These are phyloP conservation scores for Volucella inflata DNA, from an alignment of 2,888 invertebrate species.

Conservation along the genomic window DNA sequence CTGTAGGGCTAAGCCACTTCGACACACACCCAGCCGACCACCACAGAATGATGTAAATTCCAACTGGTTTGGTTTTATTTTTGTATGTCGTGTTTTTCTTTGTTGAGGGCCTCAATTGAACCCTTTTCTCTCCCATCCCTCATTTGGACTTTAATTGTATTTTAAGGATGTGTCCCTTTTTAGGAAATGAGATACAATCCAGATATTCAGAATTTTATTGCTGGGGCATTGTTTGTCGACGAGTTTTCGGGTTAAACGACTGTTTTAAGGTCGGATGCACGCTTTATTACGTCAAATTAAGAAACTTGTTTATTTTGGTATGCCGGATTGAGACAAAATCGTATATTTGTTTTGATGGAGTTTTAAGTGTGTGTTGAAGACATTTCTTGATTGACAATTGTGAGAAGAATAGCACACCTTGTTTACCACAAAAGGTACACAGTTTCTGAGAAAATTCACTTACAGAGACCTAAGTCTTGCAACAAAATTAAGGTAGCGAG, in stretches of 20 bases:
- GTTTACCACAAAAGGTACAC: too few species aligned
- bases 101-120: conserved; percentile 47
- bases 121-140: conserved; percentile 12
- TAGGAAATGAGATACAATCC: conserved; percentile 51
- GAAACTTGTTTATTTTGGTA: conserved; percentile 46
- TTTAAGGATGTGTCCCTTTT: conserved; percentile 67
- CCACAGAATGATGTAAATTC: conserved; percentile 48
- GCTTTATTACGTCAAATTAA: conserved; percentile 59
- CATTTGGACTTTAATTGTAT: conserved; percentile 58
- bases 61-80: conserved; percentile 11
- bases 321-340: conserved; percentile 1
- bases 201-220: conserved; percentile 20
- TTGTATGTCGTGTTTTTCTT: conserved; percentile 13
- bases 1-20: not conserved
- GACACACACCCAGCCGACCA: not conserved
- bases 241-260: conserved; percentile 42
- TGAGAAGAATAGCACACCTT: too few species aligned
- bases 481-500: too few species aligned
- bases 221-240: conserved; percentile 20
- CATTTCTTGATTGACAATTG: too few species aligned
- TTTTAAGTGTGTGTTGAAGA: conserved; percentile 31
- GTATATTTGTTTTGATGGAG: conserved; percentile 30
- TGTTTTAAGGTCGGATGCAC: conserved; percentile 56
- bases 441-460: too few species aligned
- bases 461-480: too few species aligned